phyloP scores from a whole-genome alignment of 2,113 vertebrate genomes.

The Boleophthalmus pectinirostris region DNA sequence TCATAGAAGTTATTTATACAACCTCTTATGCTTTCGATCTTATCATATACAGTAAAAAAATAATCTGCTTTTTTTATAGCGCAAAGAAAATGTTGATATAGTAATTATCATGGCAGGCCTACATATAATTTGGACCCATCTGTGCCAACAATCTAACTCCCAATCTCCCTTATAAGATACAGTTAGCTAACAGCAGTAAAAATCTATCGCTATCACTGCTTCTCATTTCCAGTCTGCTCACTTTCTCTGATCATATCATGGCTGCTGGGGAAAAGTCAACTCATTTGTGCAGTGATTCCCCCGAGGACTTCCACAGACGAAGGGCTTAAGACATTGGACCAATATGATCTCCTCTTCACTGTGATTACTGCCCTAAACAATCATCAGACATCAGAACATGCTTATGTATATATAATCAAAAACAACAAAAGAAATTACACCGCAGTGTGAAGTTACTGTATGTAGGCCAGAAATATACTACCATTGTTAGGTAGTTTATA shows the following conservation, averaged over 20 bases:
- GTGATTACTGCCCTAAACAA: slow-evolving; percentile 11
- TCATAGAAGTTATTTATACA: too few relatives aligned
- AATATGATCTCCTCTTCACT: slow-evolving; percentile 19
- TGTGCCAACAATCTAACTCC: slow-evolving; percentile 38
- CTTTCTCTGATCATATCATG: slow-evolving; percentile 57
- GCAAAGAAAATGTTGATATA: too few relatives aligned
- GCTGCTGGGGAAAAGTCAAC: slow-evolving; percentile 55
- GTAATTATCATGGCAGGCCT: too few relatives aligned
- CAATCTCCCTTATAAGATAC: slow-evolving; percentile 33
- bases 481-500: too few relatives aligned
- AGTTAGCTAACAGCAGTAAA: slow-evolving; percentile 32
- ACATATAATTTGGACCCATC: slow-evolving; percentile 24
- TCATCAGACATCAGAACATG: not conserved
- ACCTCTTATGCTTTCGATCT: too few relatives aligned
- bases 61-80: too few relatives aligned
- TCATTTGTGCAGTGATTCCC: slow-evolving; percentile 35
- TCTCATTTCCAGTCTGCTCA: slow-evolving; percentile 51
- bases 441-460: too few relatives aligned
- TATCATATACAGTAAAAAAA: too few relatives aligned
- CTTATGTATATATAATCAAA: not conserved
- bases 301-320: slow-evolving; percentile 21
- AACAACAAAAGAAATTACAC: not conserved
- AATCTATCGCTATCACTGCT: slow-evolving; percentile 46
- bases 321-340: slow-evolving; percentile 11
- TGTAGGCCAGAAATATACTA: too few relatives aligned